These are phyloP conservation scores for Cryptocephalus primarius DNA, from an alignment of 2,888 invertebrate genomes.

Conservation along the genomic window DNA sequence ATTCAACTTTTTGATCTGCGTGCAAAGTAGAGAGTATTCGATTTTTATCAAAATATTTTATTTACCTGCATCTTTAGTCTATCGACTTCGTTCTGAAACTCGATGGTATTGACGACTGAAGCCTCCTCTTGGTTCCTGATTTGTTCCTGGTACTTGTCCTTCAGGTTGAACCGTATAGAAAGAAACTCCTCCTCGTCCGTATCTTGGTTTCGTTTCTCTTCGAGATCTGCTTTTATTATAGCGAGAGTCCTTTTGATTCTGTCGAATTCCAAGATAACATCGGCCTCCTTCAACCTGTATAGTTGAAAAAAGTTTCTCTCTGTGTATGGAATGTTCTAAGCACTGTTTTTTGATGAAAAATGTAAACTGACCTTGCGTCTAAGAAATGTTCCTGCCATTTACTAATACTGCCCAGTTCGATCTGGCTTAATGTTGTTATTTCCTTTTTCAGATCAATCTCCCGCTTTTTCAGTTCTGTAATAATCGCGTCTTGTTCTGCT, in stretches of 20 bases:
- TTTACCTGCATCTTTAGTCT: constrained; percentile 13
- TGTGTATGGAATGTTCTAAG: too few relatives aligned
- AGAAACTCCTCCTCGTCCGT: not conserved
- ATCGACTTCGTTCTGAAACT: constrained; percentile 15
- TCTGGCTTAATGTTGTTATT: constrained; percentile 3
- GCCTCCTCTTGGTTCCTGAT: constrained; percentile 8
- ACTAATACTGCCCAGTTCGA: constrained; percentile 4
- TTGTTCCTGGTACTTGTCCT: constrained; percentile 2
- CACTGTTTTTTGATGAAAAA: too few relatives aligned
- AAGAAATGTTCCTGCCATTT: constrained; percentile 16
- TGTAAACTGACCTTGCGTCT: constrained; percentile 5
- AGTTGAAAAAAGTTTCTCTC: too few relatives aligned
- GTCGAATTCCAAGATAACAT: constrained; percentile 14
- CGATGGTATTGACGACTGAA: constrained; percentile 8
- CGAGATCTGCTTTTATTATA: constrained; percentile 11
- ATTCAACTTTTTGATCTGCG: constrained; percentile 2
- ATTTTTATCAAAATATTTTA: not conserved
- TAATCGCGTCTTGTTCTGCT: constrained; percentile 15
- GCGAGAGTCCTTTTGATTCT: constrained; percentile 13
- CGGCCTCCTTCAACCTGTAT: constrained; percentile 11
- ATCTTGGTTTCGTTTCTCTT: constrained; percentile 4
- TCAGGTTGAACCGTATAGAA: not conserved
- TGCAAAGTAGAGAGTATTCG: not conserved
- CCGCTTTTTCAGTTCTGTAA: constrained; percentile 11
- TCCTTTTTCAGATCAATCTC: constrained; percentile 10